Percentiles rank a stretch among this genome's conserved stretches.
Conservation (phyloP, 1,140 invertebrate genomes). For the Drosophila truncata region DNA sequence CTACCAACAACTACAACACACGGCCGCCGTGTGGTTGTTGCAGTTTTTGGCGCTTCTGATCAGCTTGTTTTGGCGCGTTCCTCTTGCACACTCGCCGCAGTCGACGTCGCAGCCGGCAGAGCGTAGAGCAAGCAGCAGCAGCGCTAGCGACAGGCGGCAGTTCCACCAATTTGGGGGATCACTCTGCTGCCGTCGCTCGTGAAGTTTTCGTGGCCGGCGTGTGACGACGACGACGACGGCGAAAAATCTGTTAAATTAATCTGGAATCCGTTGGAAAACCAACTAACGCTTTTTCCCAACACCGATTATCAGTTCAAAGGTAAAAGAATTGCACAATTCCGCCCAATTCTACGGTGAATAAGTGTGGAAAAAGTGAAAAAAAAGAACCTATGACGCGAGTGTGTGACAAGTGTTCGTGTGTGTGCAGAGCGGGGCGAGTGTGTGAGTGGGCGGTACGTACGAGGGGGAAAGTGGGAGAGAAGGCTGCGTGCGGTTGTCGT, state of each 20-base stretch:
- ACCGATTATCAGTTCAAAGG: constrained; percentile 32
- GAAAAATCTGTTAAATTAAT: constrained; percentile 41
- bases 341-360: constrained; percentile 31
- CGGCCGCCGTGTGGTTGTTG: constrained; percentile 60
- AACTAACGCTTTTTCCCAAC: constrained; percentile 12
- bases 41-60: constrained; percentile 71
- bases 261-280: constrained; percentile 32
- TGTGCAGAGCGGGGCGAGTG: constrained; percentile 26
- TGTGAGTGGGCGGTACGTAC: constrained; percentile 19
- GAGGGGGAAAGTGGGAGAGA: constrained; percentile 33
- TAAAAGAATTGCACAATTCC: constrained; percentile 53
- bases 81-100: constrained; percentile 60
- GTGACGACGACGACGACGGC: constrained; percentile 65
- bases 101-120: constrained; percentile 23
- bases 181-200: constrained; percentile 57
- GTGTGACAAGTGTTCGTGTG: constrained; percentile 72
- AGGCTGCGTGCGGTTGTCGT: constrained; percentile 65
- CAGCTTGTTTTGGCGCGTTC: constrained; percentile 68
- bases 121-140: constrained; percentile 10
- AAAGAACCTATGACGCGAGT: constrained; percentile 59
- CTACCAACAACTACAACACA: constrained; percentile 48
- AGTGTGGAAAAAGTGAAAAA: constrained; percentile 25
- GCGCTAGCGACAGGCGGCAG: constrained; percentile 20
- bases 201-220: constrained; percentile 72
- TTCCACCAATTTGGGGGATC: constrained; percentile 57